These are phyloP conservation scores for Alloplasta piceator DNA, from an alignment of 2,888 invertebrate genomes.

Conservation along the genomic window DNA sequence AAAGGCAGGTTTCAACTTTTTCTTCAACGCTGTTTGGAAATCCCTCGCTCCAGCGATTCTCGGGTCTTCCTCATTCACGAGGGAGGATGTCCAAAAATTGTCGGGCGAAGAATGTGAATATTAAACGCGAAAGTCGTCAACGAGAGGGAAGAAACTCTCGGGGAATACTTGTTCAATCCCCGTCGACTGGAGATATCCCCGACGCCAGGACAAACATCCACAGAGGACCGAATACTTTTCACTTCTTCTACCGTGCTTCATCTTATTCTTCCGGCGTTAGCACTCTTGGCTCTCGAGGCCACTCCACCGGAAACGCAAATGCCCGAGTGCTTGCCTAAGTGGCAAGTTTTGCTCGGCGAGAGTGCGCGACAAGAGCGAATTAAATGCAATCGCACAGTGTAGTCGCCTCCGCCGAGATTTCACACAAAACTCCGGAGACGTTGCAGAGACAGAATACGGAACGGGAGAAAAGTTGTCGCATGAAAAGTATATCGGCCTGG, in stretches of 20 bases:
- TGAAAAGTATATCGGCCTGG: slow-evolving; percentile 39
- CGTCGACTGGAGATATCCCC: slow-evolving; percentile 27
- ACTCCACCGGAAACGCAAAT: slow-evolving; percentile 64
- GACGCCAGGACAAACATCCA: slow-evolving; percentile 35
- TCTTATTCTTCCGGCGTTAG: not conserved
- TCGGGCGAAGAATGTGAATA: slow-evolving; percentile 13
- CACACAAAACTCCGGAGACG: not conserved
- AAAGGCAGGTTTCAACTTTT: not conserved
- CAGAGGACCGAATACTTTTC: slow-evolving; percentile 6
- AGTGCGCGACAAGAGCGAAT: slow-evolving; percentile 54
- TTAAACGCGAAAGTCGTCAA: slow-evolving; percentile 28
- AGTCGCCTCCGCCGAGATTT: slow-evolving; percentile 1
- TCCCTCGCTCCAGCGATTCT: not conserved
- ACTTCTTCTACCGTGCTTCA: slow-evolving; percentile 33
- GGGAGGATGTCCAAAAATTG: not conserved
- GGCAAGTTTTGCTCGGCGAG: slow-evolving; percentile 61
- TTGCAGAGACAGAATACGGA: slow-evolving; percentile 34
- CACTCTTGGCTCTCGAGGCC: not conserved
- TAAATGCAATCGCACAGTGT: slow-evolving; percentile 32
- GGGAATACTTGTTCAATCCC: slow-evolving; percentile 39
- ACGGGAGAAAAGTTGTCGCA: slow-evolving; percentile 42
- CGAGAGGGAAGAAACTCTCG: not conserved
- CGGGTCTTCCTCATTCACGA: not conserved
- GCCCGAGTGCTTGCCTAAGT: slow-evolving; percentile 64
- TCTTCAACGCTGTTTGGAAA: not conserved